Evolutionary conservation across 2,113 vertebrate species (phyloP).

Genomic region (Isichthys henryi): DNA sequence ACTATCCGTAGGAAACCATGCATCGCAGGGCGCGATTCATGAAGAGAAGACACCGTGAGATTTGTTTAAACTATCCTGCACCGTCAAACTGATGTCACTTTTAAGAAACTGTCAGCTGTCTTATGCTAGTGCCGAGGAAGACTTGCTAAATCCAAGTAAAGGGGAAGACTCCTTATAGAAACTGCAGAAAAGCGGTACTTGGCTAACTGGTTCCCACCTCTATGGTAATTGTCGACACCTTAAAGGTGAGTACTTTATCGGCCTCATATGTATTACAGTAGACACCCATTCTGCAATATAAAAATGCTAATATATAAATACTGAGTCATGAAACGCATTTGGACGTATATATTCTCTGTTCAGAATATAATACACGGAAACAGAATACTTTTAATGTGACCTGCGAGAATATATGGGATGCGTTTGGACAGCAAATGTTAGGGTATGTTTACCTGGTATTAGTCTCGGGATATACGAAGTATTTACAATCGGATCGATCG

Average conservation of each 20-base stretch:
- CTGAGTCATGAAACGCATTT: background rate
- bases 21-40: background rate
- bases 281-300: background rate
- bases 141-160: background rate
- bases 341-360: background rate
- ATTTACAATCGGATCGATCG: background rate
- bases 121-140: background rate
- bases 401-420: background rate
- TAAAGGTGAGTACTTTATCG: background rate
- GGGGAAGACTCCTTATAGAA: background rate
- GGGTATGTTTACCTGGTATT: background rate
- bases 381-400: background rate
- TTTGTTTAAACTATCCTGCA: background rate
- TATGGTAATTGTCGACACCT: background rate
- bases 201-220: background rate
- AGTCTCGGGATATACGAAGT: background rate
- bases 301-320: background rate
- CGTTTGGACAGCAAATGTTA: background rate
- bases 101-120: background rate
- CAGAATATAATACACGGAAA: background rate
- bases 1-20: background rate
- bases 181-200: background rate
- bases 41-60: slow-evolving; percentile 1
- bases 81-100: background rate
- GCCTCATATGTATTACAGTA: background rate